phyloP scores from a whole-genome alignment of 2,797 vertebrate species.

The Philypnodon macrostomus region DNA sequence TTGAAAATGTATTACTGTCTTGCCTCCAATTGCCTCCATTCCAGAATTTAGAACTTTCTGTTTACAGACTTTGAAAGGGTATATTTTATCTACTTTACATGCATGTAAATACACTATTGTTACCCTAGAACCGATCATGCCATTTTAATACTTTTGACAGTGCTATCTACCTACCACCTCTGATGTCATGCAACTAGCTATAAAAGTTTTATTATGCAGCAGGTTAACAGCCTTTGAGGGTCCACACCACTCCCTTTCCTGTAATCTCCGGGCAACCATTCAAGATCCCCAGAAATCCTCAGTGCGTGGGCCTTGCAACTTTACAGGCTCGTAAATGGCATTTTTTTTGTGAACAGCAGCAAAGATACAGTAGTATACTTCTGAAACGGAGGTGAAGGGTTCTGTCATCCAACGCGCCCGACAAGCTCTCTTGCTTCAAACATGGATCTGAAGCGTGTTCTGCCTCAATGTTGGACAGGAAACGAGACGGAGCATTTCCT shows the following conservation, averaged over 20 bases:
- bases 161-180: constrained; percentile 48
- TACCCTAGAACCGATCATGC: constrained; percentile 33
- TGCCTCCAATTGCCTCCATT: too few species aligned
- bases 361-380: constrained; percentile 26
- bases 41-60: too few species aligned
- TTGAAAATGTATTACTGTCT: too few species aligned
- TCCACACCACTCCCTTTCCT: constrained; percentile 48
- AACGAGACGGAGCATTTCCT: constrained; percentile 23
- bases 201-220: constrained; percentile 52
- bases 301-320: constrained; percentile 29
- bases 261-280: constrained; percentile 44
- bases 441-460: constrained; percentile 21
- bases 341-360: constrained; percentile 35
- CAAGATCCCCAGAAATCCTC: constrained; percentile 35
- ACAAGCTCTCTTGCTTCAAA: constrained; percentile 23
- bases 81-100: too few species aligned
- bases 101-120: background rate
- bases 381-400: constrained; percentile 26
- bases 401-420: constrained; percentile 29
- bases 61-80: too few species aligned
- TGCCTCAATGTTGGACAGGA: constrained; percentile 30
- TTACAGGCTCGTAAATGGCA: constrained; percentile 37
- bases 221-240: constrained; percentile 46
- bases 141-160: constrained; percentile 55
- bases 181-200: constrained; percentile 56